phyloP scores from a whole-genome alignment of 2,797 vertebrate species.

The Periparus ater region DNA sequence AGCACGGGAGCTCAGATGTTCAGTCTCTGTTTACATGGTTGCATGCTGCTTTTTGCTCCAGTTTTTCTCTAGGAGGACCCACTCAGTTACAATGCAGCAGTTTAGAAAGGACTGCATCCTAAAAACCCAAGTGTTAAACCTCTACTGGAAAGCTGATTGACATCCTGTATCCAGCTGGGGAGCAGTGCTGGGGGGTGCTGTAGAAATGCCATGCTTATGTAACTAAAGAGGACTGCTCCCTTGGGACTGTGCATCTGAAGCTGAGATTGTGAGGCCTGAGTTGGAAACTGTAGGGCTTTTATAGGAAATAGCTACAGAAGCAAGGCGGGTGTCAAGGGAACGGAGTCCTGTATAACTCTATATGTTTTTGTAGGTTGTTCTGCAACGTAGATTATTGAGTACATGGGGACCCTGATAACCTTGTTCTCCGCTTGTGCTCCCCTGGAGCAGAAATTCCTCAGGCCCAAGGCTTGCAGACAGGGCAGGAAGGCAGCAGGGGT shows the following conservation, averaged over 20 bases:
- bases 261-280: not conserved
- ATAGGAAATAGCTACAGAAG: not conserved
- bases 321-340: conserved; percentile 1
- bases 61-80: not conserved
- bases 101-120: not conserved
- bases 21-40: not conserved
- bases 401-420: not conserved
- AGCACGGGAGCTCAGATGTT: not conserved
- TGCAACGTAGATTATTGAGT: not conserved
- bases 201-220: not conserved
- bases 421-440: not conserved
- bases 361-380: conserved; percentile 22
- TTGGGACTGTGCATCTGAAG: not conserved
- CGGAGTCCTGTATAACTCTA: not conserved
- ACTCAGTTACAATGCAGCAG: not conserved
- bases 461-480: not conserved
- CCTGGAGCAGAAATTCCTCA: not conserved
- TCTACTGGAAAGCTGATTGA: not conserved
- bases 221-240: conserved; percentile 14
- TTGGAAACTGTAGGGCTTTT: not conserved
- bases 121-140: not conserved
- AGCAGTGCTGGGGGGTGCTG: not conserved
- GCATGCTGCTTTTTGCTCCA: not conserved
- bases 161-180: not conserved
- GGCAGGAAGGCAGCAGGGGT: not conserved